Evolutionary conservation across 2,797 vertebrate genomes (phyloP), one percentile per base, ranked within the genome.

Genomic region (Catostomus latipinnis): DNA sequence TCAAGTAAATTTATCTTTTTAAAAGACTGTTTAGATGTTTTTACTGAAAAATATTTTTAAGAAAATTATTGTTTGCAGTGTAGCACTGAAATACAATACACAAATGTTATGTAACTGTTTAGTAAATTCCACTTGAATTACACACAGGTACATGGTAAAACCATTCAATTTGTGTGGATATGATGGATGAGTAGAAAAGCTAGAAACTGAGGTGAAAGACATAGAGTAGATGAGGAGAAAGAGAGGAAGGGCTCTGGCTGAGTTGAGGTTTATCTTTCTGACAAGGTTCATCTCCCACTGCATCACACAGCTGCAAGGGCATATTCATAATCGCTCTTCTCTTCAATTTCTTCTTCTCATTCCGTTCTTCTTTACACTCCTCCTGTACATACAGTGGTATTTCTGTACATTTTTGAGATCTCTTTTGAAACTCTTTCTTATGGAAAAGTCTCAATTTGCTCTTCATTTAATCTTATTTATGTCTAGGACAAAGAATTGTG

Each of bases 121-220:
- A 22, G 22, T 22, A 22, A 22, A 22, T 22, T 22, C 22, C 1
- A 1, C 22, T 3, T 22, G 22, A 22, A 22, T 22, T 22, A 22
- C 22, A 3, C 22, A 11, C 22, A 62, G 5, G 43, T 8, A 46
- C 62, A 65, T 65, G 43, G n/a, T 45, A 65, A 45, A 13, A 46
- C 12, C 7, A n/a, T 10, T n/a, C 2, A 43, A 16, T 52, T 65
- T 54, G 43, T 56, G 34, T 10, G 34, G 43, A 56, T 62, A 10
- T 71, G 50, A 78, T 71, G 7, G 43, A 71, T 71, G 76, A 14
- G 50, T 16, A 77, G 48, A 69, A 61, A 62, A n/a, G 57, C 4
- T 16, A 75, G n/a, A 74, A 60, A 22, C 6, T 0, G 5, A 49
- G 43, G 43, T 56, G 78, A 80, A 68, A 73, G 62, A 61, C 71